Conservation (phyloP, 2,113 vertebrate genomes). For the Bufo bufo region DNA sequence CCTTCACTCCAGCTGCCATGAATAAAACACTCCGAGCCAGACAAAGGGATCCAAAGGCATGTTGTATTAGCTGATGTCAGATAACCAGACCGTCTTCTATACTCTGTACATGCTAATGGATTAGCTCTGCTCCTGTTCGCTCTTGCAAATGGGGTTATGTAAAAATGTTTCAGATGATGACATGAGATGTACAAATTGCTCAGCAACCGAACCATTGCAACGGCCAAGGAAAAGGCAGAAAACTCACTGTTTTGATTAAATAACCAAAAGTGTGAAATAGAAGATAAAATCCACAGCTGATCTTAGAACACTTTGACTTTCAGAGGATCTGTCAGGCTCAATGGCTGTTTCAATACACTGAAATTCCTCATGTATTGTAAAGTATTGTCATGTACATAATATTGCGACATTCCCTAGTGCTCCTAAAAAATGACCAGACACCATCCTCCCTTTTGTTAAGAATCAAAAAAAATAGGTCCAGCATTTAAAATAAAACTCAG, state of each 20-base stretch:
- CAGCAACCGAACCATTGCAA: background rate
- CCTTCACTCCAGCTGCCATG: slow-evolving; percentile 43
- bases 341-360: background rate
- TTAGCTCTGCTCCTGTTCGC: slow-evolving; percentile 16
- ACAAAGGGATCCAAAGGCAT: slow-evolving; percentile 48
- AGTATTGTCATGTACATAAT: background rate
- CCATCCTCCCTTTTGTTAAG: background rate
- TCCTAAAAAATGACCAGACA: background rate
- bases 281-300: background rate
- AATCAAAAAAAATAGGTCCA: no score
- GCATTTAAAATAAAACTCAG: no score
- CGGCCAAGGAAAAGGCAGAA: background rate
- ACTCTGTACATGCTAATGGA: slow-evolving; percentile 25
- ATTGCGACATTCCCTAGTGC: background rate
- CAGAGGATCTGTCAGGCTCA: background rate
- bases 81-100: slow-evolving; percentile 33
- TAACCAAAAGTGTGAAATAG: background rate
- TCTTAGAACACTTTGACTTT: background rate
- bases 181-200: slow-evolving; percentile 30
- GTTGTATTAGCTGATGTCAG: slow-evolving; percentile 53
- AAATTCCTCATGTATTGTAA: background rate
- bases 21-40: slow-evolving; percentile 47
- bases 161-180: slow-evolving; percentile 38
- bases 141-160: slow-evolving; percentile 30
- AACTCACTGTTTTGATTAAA: slow-evolving; percentile 17